Conservation (phyloP, 1,140 invertebrate genomes). For the Tribolium madens region DNA sequence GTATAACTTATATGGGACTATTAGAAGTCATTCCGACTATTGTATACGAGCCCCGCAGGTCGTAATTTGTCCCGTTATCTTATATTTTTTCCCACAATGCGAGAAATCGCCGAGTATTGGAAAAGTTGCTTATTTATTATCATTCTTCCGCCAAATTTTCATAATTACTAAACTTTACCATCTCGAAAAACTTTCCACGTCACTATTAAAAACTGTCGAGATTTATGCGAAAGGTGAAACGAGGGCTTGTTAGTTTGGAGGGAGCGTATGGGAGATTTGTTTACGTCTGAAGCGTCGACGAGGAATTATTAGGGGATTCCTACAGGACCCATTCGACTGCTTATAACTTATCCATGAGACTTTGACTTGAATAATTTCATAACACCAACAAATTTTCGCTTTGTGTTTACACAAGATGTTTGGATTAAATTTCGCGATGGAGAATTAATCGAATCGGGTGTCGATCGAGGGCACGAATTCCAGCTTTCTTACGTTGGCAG, state of each 20-base stretch:
- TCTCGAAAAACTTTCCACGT: neutral
- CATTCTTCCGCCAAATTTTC: neutral
- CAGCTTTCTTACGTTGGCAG: neutral
- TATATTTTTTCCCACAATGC: neutral
- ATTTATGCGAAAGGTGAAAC: neutral
- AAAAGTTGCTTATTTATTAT: slow-evolving; percentile 25
- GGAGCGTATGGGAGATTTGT: slow-evolving; percentile 10
- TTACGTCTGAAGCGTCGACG: slow-evolving; percentile 8
- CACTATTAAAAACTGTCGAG: neutral
- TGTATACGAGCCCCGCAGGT: slow-evolving; percentile 21
- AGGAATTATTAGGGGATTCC: slow-evolving; percentile 19
- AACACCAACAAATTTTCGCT: neutral
- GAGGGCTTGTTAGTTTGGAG: neutral
- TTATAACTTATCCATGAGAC: slow-evolving; percentile 1
- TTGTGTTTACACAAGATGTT: neutral
- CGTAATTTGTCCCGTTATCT: slow-evolving; percentile 18
- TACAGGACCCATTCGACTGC: neutral
- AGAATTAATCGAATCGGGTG: neutral
- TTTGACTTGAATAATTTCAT: too few species aligned
- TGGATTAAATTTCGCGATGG: neutral
- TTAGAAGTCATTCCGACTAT: slow-evolving; percentile 19
- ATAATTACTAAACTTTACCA: too few species aligned
- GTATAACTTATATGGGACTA: slow-evolving; percentile 26
- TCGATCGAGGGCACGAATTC: neutral
- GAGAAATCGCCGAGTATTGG: neutral